Conservation (phyloP, 2,888 invertebrate genomes). For the Drosophila conformis region DNA sequence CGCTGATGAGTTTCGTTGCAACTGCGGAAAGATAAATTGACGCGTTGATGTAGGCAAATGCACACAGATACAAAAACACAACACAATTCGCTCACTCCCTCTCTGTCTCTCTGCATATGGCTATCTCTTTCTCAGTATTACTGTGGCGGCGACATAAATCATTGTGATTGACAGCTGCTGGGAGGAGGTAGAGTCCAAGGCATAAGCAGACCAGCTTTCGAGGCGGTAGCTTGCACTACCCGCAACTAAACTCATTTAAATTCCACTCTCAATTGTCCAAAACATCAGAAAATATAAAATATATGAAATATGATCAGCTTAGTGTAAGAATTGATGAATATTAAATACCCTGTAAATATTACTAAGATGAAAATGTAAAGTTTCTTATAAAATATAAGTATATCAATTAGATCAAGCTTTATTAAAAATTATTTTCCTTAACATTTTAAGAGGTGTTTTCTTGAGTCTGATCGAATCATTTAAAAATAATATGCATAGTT, state of each 20-base stretch:
- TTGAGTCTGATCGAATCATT: background rate
- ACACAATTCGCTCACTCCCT: slow-evolving; percentile 4
- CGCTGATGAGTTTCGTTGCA: slow-evolving; percentile 77
- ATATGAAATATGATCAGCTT: slow-evolving; percentile 18
- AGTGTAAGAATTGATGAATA: background rate
- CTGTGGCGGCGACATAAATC: slow-evolving; percentile 84
- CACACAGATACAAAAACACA: slow-evolving; percentile 66
- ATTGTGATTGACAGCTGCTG: slow-evolving; percentile 85
- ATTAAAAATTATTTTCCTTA: background rate
- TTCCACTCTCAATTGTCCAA: slow-evolving; percentile 75
- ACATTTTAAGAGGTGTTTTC: background rate
- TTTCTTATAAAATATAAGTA: background rate
- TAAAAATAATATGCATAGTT: background rate
- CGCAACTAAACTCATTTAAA: slow-evolving; percentile 80
- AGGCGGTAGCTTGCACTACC: slow-evolving; percentile 60
- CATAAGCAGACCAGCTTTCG: slow-evolving; percentile 8
- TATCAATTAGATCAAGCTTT: background rate
- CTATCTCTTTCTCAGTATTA: slow-evolving; percentile 40
- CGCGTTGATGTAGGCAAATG: slow-evolving; percentile 78
- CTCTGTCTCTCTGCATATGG: background rate
- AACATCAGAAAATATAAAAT: slow-evolving; percentile 46
- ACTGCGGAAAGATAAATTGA: slow-evolving; percentile 82
- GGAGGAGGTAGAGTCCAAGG: slow-evolving; percentile 28
- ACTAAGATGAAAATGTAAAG: no score
- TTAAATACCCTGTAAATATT: slow-evolving; percentile 25